phyloP scores from a whole-genome alignment of 2,797 vertebrate species.

The Bufotes viridis region DNA sequence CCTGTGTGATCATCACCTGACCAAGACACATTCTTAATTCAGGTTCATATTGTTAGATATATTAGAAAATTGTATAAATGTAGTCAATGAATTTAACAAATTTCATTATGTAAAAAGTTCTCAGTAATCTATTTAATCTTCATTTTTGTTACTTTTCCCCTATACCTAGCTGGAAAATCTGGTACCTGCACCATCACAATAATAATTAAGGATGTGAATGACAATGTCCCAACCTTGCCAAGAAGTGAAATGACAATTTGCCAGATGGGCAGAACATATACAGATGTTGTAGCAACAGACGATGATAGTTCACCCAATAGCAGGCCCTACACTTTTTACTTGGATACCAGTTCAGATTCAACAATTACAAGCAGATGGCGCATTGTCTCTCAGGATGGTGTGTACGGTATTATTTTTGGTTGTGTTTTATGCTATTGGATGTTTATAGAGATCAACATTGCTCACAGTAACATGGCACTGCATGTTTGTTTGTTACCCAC shows the following conservation, averaged over 20 bases:
- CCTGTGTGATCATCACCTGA: too few relatives aligned
- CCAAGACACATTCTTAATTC: too few relatives aligned
- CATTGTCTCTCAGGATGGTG: slow-evolving; percentile 75
- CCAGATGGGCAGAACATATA: slow-evolving; percentile 72
- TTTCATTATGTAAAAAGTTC: neutral
- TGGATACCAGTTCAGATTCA: slow-evolving; percentile 61
- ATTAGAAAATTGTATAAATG: too few relatives aligned
- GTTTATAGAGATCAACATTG: too few relatives aligned
- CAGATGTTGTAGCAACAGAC: slow-evolving; percentile 74
- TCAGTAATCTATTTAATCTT: neutral
- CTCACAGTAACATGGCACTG: too few relatives aligned
- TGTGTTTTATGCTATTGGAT: neutral
- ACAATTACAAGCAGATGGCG: slow-evolving; percentile 70
- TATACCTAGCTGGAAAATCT: slow-evolving; percentile 79
- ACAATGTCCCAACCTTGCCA: slow-evolving; percentile 76
- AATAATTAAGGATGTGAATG: slow-evolving; percentile 80
- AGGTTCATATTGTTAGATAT: too few relatives aligned
- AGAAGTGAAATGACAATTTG: slow-evolving; percentile 72
- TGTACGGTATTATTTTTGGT: slow-evolving; percentile 13
- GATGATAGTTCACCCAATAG: slow-evolving; percentile 74
- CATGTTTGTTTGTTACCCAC: neutral
- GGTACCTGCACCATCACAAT: slow-evolving; percentile 84
- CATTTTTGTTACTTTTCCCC: slow-evolving; percentile 9
- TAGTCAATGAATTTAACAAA: too few relatives aligned
- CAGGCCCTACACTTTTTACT: slow-evolving; percentile 77